Conservation (phyloP, 2,113 vertebrate genomes). For the Trochalopteron elliotii region DNA sequence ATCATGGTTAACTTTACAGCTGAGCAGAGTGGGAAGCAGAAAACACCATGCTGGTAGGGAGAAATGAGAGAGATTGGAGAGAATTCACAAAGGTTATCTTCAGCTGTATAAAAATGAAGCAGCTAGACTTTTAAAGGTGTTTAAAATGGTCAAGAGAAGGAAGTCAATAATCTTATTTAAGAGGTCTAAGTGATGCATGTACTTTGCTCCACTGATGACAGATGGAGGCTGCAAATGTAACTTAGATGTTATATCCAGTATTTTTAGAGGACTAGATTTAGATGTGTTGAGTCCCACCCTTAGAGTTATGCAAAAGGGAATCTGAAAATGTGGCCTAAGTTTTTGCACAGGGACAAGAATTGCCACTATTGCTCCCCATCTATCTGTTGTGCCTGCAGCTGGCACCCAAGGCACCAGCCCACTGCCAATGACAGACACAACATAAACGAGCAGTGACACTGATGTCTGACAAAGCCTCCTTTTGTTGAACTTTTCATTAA, state of each 20-base stretch:
- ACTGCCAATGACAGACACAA: background rate
- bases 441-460: background rate
- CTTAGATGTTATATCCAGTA: background rate
- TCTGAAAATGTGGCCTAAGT: background rate
- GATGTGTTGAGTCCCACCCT: background rate
- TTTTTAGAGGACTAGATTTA: background rate
- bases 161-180: background rate
- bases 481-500: background rate
- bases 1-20: background rate
- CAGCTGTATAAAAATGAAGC: background rate
- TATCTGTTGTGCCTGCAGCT: background rate
- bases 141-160: background rate
- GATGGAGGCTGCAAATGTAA: background rate
- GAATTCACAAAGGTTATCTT: background rate
- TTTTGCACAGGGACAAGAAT: background rate
- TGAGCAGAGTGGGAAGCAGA: background rate
- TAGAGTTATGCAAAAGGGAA: background rate
- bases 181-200: background rate
- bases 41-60: background rate
- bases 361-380: background rate
- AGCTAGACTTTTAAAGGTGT: background rate
- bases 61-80: background rate
- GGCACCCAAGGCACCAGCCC: background rate
- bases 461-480: background rate
- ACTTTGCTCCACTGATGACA: background rate